Percentiles rank a stretch among this genome's conserved stretches.
Conservation (phyloP, 2,113 vertebrate species). For the Callipepla californica region DNA sequence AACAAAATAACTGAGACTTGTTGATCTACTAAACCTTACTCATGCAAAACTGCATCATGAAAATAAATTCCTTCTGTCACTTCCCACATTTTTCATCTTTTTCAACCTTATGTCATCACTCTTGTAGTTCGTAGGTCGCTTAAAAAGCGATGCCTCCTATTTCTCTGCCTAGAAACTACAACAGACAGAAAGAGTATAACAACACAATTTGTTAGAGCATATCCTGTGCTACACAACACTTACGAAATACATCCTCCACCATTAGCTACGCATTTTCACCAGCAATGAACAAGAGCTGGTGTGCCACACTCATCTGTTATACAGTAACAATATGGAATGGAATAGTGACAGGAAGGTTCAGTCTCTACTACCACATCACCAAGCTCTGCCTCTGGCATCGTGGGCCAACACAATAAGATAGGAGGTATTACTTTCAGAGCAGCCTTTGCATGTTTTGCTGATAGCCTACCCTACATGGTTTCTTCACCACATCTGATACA, state of each 20-base stretch:
- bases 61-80: background rate
- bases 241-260: too few relatives aligned
- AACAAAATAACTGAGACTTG: background rate
- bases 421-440: background rate
- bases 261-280: background rate
- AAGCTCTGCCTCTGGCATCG: background rate
- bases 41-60: fast-evolving
- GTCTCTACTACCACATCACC: background rate
- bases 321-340: background rate
- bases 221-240: background rate
- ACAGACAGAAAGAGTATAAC: background rate
- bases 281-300: background rate
- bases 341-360: background rate
- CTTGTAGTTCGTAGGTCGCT: background rate
- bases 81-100: background rate
- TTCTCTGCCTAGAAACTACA: background rate
- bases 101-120: background rate
- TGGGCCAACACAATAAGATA: background rate
- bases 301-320: background rate
- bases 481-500: background rate
- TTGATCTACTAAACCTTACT: background rate
- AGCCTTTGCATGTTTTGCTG: background rate
- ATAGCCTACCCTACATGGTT: background rate
- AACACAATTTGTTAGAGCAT: background rate
- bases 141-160: background rate